These are phyloP conservation scores for Odobenus rosmarus DNA, from an alignment of 2,113 vertebrate species.

Conservation along the genomic window DNA sequence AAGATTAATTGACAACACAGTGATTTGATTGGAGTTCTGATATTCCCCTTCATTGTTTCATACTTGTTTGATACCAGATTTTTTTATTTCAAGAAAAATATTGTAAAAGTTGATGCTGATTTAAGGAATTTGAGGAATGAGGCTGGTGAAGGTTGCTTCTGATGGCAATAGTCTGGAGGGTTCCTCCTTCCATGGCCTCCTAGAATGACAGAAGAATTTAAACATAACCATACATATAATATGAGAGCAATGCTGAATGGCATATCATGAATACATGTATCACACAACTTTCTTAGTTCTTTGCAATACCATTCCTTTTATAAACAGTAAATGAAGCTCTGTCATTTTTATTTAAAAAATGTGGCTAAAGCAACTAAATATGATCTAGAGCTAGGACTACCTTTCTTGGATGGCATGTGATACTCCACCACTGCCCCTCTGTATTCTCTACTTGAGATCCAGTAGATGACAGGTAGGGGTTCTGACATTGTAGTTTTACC, in stretches of 20 bases:
- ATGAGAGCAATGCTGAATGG: background rate
- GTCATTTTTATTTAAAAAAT: background rate
- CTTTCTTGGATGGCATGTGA: background rate
- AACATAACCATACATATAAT: background rate
- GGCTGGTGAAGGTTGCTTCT: background rate
- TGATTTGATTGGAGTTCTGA: background rate
- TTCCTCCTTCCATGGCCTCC: background rate
- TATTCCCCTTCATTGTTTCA: background rate
- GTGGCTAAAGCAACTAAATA: background rate
- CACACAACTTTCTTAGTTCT: background rate
- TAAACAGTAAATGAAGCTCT: background rate
- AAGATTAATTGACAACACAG: background rate
- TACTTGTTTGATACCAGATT: background rate
- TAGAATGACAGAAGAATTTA: background rate
- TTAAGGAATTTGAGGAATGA: background rate
- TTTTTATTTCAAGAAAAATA: background rate
- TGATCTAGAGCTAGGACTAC: background rate
- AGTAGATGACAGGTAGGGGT: background rate
- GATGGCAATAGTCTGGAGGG: background rate
- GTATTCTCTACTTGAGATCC: background rate
- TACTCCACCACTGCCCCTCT: background rate
- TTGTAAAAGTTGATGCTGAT: background rate
- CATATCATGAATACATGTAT: background rate
- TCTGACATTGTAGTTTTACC: background rate
- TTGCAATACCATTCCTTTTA: background rate